These are phyloP conservation scores for Cantharis lateralis DNA, from an alignment of 2,888 invertebrate genomes.

Conservation along the genomic window DNA sequence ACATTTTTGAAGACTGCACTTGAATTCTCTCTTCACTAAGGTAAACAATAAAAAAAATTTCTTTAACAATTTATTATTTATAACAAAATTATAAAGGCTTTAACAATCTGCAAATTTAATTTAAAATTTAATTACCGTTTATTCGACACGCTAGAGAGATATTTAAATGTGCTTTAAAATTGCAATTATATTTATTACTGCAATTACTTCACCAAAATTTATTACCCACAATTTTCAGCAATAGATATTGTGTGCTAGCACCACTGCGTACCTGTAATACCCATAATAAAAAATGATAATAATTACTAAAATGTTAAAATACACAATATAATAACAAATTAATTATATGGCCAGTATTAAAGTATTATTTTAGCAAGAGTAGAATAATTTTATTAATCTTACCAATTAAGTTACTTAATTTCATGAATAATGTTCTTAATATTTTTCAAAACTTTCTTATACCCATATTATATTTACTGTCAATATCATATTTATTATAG, in stretches of 20 bases:
- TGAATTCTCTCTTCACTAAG: not conserved
- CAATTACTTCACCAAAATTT: not conserved
- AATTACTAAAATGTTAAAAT: not conserved
- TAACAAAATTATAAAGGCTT: not conserved
- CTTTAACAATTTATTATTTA: not conserved
- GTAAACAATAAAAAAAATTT: not conserved
- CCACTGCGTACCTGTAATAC: not conserved
- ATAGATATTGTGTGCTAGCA: not conserved
- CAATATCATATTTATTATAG: not conserved
- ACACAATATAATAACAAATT: not conserved
- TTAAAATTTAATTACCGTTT: not conserved
- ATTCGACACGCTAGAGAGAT: not conserved
- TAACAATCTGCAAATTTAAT: not conserved
- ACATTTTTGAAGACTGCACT: not conserved
- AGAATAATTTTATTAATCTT: not conserved
- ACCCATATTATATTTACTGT: not conserved
- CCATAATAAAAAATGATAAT: not conserved
- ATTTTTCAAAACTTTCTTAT: not conserved
- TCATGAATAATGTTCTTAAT: not conserved
- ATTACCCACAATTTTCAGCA: not conserved
- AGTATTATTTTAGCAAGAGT: not conserved
- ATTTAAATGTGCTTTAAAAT: slow-evolving; percentile 1
- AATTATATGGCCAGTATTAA: not conserved
- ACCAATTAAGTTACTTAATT: not conserved
- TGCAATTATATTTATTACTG: slow-evolving; percentile 4